Evolutionary conservation across 2,888 invertebrate species (phyloP).

Genomic region (Diaprepes abbreviatus): DNA sequence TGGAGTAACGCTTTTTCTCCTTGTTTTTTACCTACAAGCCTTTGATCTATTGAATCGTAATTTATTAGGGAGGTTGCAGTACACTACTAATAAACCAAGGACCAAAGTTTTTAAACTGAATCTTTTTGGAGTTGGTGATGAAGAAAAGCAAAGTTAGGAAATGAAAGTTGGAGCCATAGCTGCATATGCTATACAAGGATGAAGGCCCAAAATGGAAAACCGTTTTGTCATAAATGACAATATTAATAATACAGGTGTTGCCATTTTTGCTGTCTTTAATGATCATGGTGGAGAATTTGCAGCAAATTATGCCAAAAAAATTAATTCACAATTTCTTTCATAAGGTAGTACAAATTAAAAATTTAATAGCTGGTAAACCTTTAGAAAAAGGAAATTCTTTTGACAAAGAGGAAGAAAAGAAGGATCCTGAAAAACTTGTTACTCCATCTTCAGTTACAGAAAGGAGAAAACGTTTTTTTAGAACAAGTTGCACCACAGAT

Average conservation of each 20-base stretch:
- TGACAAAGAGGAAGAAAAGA: constrained; percentile 68
- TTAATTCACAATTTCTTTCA: constrained; percentile 84
- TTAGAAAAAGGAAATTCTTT: constrained; percentile 52
- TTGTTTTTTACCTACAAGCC: constrained; percentile 86
- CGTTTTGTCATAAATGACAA: constrained; percentile 90
- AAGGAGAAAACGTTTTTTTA: constrained; percentile 77
- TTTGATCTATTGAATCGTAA: constrained; percentile 85
- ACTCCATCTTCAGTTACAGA: constrained; percentile 65
- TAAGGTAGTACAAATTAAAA: constrained; percentile 81
- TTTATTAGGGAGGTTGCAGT: constrained; percentile 77
- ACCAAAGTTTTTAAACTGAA: constrained; percentile 73
- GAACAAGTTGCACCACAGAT: constrained; percentile 72
- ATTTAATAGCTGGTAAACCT: constrained; percentile 74
- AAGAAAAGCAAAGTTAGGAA: constrained; percentile 79
- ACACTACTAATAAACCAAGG: constrained; percentile 74
- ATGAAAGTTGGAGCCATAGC: constrained; percentile 81
- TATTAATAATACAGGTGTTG: constrained; percentile 86
- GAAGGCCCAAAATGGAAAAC: constrained; percentile 94
- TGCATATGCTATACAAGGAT: constrained; percentile 91
- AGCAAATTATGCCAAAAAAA: constrained; percentile 89
- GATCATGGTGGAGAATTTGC: constrained; percentile 97
- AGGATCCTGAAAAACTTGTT: constrained; percentile 64
- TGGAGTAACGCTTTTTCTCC: constrained; percentile 78
- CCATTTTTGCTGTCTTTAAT: constrained; percentile 93
- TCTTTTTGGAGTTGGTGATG: constrained; percentile 71